These are phyloP conservation scores for Trichopoda pennipes DNA, from an alignment of 2,888 invertebrate genomes.

Conservation along the genomic window DNA sequence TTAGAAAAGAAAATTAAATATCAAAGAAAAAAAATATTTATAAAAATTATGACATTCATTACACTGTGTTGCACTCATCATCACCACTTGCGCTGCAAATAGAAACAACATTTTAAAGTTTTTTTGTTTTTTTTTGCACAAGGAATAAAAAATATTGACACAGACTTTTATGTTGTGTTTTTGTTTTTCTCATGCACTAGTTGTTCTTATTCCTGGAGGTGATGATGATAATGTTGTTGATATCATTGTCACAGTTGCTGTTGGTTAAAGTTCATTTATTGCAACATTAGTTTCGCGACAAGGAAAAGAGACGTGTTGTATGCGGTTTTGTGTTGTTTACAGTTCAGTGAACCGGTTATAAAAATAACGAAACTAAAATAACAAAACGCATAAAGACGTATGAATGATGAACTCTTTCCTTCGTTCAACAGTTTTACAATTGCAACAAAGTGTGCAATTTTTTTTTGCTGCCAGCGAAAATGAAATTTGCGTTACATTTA, in stretches of 20 bases:
- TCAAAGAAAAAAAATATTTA: background rate
- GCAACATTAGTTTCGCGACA: conserved; percentile 44
- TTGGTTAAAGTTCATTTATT: conserved; percentile 61
- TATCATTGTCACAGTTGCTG: conserved; percentile 18
- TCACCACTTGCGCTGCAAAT: conserved; percentile 23
- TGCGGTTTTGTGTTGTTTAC: conserved; percentile 52
- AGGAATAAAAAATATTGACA: conserved; percentile 3
- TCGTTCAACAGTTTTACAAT: conserved; percentile 32
- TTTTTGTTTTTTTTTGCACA: background rate
- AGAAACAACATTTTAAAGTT: background rate
- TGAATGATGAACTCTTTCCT: too few relatives aligned
- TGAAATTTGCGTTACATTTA: conserved; percentile 38
- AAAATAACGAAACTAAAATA: conserved; percentile 3
- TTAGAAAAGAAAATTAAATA: too few relatives aligned
- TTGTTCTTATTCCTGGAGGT: conserved; percentile 37
- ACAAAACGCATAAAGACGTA: background rate
- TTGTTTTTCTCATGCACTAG: conserved; percentile 34
- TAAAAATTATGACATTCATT: background rate
- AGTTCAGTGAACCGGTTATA: conserved; percentile 60
- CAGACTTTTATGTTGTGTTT: conserved; percentile 1
- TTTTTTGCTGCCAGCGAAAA: conserved; percentile 16
- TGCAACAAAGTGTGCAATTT: conserved; percentile 25
- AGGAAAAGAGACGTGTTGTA: conserved; percentile 17
- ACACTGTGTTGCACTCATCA: conserved; percentile 17
- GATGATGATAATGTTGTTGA: conserved; percentile 25